phyloP scores from a whole-genome alignment of 2,113 vertebrate genomes.

The Proterorhinus semilunaris region DNA sequence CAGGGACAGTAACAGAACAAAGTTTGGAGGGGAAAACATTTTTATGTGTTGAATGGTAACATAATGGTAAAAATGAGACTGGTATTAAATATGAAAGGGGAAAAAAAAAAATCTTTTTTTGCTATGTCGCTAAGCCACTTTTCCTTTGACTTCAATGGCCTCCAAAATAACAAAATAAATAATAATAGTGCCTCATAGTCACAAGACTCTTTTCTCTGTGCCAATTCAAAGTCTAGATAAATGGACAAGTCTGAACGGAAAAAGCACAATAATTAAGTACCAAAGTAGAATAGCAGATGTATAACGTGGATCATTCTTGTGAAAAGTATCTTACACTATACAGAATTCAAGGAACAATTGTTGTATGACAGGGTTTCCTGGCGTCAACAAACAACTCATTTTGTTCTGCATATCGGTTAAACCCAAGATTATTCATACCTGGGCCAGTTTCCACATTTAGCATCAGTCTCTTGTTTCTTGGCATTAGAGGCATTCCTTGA shows the following conservation, averaged over 20 bases:
- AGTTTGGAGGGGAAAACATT: too few relatives aligned
- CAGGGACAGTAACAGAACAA: too few relatives aligned
- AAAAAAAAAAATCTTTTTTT: too few relatives aligned
- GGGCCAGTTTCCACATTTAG: neutral
- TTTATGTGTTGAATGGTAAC: too few relatives aligned
- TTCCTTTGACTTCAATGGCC: too few relatives aligned
- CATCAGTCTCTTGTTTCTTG: neutral
- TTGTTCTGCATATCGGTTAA: constrained; percentile 1
- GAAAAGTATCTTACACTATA: neutral
- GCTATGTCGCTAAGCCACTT: too few relatives aligned
- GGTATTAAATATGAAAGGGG: too few relatives aligned
- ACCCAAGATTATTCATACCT: neutral
- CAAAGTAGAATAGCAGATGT: neutral
- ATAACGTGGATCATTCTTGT: neutral
- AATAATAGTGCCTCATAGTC: neutral
- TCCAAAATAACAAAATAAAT: too few relatives aligned
- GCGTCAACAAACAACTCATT: neutral
- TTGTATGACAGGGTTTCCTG: neutral
- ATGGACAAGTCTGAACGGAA: neutral
- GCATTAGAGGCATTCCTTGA: too few relatives aligned
- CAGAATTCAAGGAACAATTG: neutral
- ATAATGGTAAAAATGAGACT: too few relatives aligned
- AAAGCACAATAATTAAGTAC: neutral
- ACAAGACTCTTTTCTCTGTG: neutral
- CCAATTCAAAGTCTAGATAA: neutral